Evolutionary conservation across 2,888 invertebrate species (phyloP), one percentile per base, ranked within the genome.

Genomic region (Drosophila birchii): DNA sequence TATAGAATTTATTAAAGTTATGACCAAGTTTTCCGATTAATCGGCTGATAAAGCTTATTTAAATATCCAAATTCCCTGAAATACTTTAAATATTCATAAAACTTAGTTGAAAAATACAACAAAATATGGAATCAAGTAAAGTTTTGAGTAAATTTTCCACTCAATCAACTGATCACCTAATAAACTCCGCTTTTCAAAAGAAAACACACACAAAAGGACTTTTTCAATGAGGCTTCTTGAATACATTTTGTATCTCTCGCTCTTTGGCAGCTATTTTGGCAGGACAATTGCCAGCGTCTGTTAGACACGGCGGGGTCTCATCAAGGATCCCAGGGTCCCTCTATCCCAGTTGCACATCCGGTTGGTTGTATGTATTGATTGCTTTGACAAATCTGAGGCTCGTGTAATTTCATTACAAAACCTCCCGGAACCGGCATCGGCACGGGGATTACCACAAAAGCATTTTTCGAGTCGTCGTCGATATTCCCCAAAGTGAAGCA

Each of bases 321-420:
- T 61, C 60, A 61, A 61, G 58, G 60, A 61, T 56, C 39, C 12
- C n/a, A 96, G 96, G 20, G 16, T 23, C 23, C 47, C 51, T 26
- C 34, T 23, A 47, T 3, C 11, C 38, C 20, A 32, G 47, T 51
- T 63, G 62, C 59, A 73, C 56, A 54, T 56, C 39, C 49, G 4
- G 3, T 5, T 4, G 64, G 64, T 36, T 43, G 34, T 75, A 69
- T 62, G 78, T 75, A 86, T 83, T 83, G 83, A 83, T 83, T 83
- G 86, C 88, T 82, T 78, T 86, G 80, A 86, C 86, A 83, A 83
- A 83, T 83, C 83, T 88, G 83, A 64, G 71, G 69, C 70, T 60
- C 67, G 59, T 67, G 83, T 86, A 88, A 83, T 88, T 82, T 86
- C 74, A 88, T 88, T 88, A 80, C 80, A 81, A 79, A 79, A 68